Evolutionary conservation across 2,113 vertebrate species (phyloP).

Genomic region (Marmota monax): DNA sequence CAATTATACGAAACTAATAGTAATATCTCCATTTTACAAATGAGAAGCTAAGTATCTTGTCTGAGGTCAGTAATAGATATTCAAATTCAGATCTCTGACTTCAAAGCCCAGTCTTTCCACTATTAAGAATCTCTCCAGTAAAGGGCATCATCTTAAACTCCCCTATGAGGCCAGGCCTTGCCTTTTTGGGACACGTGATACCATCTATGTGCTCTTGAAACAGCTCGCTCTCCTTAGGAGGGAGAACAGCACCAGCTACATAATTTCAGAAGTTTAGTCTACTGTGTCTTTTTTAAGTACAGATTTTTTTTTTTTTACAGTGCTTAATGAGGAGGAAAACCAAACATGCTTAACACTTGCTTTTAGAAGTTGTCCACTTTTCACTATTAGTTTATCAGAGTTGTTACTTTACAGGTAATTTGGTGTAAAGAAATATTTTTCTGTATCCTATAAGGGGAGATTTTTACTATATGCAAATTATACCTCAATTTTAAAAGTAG

Average conservation of each 20-base stretch:
- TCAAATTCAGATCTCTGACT: background rate
- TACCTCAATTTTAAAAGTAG: background rate
- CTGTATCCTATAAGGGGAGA: constrained; percentile 39
- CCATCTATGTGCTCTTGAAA: background rate
- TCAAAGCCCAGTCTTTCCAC: background rate
- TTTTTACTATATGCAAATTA: constrained; percentile 75
- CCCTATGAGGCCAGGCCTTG: too few species aligned
- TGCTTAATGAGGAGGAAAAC: background rate
- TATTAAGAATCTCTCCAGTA: background rate
- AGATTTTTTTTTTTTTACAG: background rate
- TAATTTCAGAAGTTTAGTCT: constrained; percentile 70
- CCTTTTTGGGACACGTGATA: background rate
- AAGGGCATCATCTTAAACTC: background rate
- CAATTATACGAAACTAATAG: background rate
- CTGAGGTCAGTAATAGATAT: background rate
- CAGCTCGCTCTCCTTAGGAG: background rate
- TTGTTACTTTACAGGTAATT: constrained; percentile 45
- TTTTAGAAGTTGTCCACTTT: constrained; percentile 53
- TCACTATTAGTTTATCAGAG: background rate
- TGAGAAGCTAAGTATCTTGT: background rate
- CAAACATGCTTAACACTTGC: background rate
- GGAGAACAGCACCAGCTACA: background rate
- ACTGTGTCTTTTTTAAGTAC: constrained; percentile 9
- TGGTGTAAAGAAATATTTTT: constrained; percentile 65
- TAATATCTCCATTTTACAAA: background rate